A percentile compares a stretch with the other conserved stretches of the same genome.
Evolutionary conservation across 1,140 invertebrate species (phyloP).

Genomic region (Sarcophaga bullata): DNA sequence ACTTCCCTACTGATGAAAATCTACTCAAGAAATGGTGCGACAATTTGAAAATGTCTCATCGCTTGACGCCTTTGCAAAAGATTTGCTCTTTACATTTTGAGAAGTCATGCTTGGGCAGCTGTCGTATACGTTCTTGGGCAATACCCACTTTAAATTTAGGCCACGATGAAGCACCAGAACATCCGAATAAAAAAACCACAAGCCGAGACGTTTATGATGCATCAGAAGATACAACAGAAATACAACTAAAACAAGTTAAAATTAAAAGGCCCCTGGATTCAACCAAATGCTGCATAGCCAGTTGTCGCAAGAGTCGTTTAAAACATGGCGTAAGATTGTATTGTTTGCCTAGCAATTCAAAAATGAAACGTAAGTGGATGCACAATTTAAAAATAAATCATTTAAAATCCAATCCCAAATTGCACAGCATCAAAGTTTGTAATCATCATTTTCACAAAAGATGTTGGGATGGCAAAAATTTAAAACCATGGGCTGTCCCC

Average conservation of each 20-base stretch:
- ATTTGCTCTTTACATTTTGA: slow-evolving; percentile 44
- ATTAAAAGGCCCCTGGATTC: slow-evolving; percentile 48
- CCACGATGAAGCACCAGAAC: slow-evolving; percentile 54
- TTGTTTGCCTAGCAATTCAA: slow-evolving; percentile 52
- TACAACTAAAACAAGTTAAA: slow-evolving; percentile 47
- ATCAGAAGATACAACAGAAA: neutral
- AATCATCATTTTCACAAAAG: slow-evolving; percentile 58
- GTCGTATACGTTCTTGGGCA: slow-evolving; percentile 54
- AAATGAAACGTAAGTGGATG: slow-evolving; percentile 57
- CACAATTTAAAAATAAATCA: slow-evolving; percentile 55
- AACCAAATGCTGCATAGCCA: slow-evolving; percentile 55
- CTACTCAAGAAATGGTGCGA: slow-evolving; percentile 43
- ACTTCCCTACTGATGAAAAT: slow-evolving; percentile 42
- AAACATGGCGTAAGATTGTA: slow-evolving; percentile 57
- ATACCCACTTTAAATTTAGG: slow-evolving; percentile 60
- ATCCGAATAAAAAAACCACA: slow-evolving; percentile 20
- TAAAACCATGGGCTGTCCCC: slow-evolving; percentile 59
- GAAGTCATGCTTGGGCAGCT: slow-evolving; percentile 38
- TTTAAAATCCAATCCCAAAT: slow-evolving; percentile 46
- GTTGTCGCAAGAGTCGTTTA: slow-evolving; percentile 52
- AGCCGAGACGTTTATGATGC: slow-evolving; percentile 32
- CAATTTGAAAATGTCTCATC: slow-evolving; percentile 42
- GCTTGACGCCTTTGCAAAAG: slow-evolving; percentile 13
- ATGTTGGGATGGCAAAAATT: slow-evolving; percentile 58
- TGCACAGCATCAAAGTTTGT: slow-evolving; percentile 48